phyloP scores from a whole-genome alignment of 1,140 invertebrate genomes.

The Anadara kagoshimensis region DNA sequence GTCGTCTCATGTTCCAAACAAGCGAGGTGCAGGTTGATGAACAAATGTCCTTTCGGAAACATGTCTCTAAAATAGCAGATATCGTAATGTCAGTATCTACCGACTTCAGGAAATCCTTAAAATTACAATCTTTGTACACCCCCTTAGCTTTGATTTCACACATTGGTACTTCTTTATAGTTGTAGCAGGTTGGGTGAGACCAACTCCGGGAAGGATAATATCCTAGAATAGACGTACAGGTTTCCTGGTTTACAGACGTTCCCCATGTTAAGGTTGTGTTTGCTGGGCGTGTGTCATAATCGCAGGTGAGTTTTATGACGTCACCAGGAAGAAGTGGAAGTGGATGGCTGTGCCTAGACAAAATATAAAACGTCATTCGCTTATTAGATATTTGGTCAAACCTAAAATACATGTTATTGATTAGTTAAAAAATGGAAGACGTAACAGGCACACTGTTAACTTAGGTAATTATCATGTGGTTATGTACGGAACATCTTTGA shows the following conservation, averaged over 20 bases:
- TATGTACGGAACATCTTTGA: too few relatives aligned
- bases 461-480: too few relatives aligned
- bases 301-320: constrained; percentile 33
- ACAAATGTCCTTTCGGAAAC: constrained; percentile 11
- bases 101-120: constrained; percentile 9
- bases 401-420: too few relatives aligned
- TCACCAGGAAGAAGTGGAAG: constrained; percentile 33
- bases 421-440: too few relatives aligned
- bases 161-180: constrained; percentile 24
- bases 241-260: constrained; percentile 14
- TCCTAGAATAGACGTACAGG: constrained; percentile 25
- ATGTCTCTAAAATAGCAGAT: constrained; percentile 7
- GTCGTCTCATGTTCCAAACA: not conserved
- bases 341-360: constrained; percentile 24
- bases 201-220: constrained; percentile 39
- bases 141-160: constrained; percentile 29
- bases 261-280: constrained; percentile 10
- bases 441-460: too few relatives aligned
- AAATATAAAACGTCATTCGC: not conserved
- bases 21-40: constrained; percentile 10
- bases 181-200: constrained; percentile 26
- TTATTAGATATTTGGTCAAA: too few relatives aligned
- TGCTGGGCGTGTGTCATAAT: constrained; percentile 21
- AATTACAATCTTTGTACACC: constrained; percentile 18
- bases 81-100: not conserved